phyloP scores from a whole-genome alignment of 2,113 vertebrate genomes.

The Ammodytes dubius region DNA sequence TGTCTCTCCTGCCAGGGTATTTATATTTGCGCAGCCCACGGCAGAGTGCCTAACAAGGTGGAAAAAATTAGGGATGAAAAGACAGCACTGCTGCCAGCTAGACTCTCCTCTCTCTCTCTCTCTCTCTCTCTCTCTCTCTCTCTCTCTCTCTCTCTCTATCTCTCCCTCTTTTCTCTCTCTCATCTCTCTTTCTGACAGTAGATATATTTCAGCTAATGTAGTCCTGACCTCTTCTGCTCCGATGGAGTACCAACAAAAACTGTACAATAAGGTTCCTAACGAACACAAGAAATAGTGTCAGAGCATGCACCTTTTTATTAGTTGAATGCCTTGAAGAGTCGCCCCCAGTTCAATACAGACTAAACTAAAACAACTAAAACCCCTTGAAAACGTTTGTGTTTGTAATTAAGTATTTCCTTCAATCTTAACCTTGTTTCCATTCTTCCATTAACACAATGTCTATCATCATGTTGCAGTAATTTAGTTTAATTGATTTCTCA shows the following conservation, averaged over 20 bases:
- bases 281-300: slow-evolving; percentile 7
- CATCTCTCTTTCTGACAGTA: slow-evolving; percentile 75
- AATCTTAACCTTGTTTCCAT: neutral
- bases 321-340: neutral
- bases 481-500: neutral
- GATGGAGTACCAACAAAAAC: slow-evolving; percentile 65
- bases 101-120: slow-evolving; percentile 50
- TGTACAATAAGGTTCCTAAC: slow-evolving; percentile 11
- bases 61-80: slow-evolving; percentile 84
- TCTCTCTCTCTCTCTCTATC: slow-evolving; percentile 41
- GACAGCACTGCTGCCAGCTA: slow-evolving; percentile 81
- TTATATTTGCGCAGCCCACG: slow-evolving; percentile 79
- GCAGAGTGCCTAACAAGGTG: slow-evolving; percentile 84
- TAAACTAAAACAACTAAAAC: neutral
- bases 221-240: slow-evolving; percentile 74
- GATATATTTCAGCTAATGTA: slow-evolving; percentile 83
- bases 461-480: neutral
- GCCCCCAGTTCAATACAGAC: neutral
- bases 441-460: neutral
- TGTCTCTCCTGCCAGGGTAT: slow-evolving; percentile 79
- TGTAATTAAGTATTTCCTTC: neutral
- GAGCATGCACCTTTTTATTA: slow-evolving; percentile 11
- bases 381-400: neutral
- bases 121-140: slow-evolving; percentile 46
- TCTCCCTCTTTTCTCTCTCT: slow-evolving; percentile 54